Evolutionary conservation across 2,797 vertebrate genomes (phyloP).

Genomic region (Hippopotamyrus pictus): DNA sequence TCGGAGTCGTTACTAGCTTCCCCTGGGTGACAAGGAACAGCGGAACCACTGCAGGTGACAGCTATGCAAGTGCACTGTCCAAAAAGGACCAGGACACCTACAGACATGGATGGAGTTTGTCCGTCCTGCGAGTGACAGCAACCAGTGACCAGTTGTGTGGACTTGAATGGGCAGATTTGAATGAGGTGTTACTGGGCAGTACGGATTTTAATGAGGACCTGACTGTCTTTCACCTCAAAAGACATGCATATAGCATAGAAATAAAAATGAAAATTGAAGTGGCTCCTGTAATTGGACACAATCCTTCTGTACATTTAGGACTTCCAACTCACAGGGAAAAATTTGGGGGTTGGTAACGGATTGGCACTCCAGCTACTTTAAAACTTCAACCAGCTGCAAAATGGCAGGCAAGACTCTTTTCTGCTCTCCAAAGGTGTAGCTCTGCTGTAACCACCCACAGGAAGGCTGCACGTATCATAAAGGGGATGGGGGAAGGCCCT

Average conservation of each 20-base stretch:
- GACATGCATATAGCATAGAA: background rate
- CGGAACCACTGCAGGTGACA: background rate
- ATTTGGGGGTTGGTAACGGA: background rate
- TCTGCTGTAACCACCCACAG: background rate
- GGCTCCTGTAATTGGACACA: background rate
- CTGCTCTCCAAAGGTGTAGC: background rate
- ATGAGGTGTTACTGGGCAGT: background rate
- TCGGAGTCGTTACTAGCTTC: conserved; percentile 62
- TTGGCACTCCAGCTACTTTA: background rate
- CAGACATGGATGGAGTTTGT: background rate
- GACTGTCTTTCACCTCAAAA: background rate
- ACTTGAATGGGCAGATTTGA: background rate
- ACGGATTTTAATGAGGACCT: background rate
- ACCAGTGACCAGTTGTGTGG: background rate
- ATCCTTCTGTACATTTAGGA: background rate
- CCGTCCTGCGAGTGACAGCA: background rate
- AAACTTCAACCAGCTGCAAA: background rate
- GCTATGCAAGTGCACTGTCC: background rate
- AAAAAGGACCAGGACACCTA: background rate
- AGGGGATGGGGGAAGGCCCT: background rate
- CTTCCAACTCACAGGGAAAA: background rate
- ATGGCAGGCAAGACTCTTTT: background rate
- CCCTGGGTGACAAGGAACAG: background rate
- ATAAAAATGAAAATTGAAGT: background rate
- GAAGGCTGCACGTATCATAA: background rate